A percentile compares a stretch with the other conserved stretches of the same genome.
phyloP scores from a whole-genome alignment of 2,113 vertebrate genomes.

The Thomomys bottae region DNA sequence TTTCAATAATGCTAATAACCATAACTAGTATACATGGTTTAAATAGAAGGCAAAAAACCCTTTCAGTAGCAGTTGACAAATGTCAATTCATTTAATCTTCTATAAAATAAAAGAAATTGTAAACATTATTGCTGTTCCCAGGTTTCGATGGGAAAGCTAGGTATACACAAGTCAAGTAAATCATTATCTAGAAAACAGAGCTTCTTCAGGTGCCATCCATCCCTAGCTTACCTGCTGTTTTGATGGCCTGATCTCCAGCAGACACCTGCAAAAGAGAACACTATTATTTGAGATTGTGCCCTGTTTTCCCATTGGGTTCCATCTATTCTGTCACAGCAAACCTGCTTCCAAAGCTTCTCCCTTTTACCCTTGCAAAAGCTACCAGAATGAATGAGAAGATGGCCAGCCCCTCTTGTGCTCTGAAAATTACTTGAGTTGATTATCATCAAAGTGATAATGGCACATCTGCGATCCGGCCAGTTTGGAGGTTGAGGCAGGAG shows the following conservation, averaged over 20 bases:
- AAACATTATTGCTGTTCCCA: neutral
- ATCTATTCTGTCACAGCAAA: neutral
- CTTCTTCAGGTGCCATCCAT: neutral
- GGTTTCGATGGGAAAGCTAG: conserved; percentile 2
- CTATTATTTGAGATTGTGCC: neutral
- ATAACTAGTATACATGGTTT: neutral
- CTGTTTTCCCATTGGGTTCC: neutral
- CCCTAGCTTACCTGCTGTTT: neutral
- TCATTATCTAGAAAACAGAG: neutral
- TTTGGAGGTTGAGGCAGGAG: neutral
- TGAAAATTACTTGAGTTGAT: neutral
- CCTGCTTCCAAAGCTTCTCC: neutral
- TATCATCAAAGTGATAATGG: neutral
- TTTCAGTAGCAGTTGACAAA: neutral
- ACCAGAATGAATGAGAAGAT: neutral
- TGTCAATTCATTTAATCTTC: neutral
- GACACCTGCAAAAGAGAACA: neutral
- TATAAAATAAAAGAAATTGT: neutral
- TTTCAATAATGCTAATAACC: neutral
- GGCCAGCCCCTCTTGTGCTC: neutral
- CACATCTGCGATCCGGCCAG: neutral
- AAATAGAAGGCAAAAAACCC: neutral
- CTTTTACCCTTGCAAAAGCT: neutral
- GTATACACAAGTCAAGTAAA: neutral
- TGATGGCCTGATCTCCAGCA: neutral